Evolutionary conservation across 2,797 vertebrate genomes (phyloP), one percentile per base, ranked within the genome.

Genomic region (Tokudaia tokunoshimensis): DNA sequence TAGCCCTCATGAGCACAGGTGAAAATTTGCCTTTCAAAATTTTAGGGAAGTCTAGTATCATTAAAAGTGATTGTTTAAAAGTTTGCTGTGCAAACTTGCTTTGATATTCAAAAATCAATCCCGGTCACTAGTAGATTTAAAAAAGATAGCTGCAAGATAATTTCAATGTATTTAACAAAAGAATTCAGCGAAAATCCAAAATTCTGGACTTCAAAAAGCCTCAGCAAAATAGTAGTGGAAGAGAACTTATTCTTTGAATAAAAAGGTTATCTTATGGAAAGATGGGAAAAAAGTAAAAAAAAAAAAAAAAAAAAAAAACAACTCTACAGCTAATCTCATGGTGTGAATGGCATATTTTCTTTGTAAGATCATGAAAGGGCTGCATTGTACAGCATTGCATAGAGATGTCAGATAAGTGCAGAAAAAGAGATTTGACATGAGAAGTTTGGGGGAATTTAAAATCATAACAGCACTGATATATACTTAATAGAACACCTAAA

Each of bases 41-140:
- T 94, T 88, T 83, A 61, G 61, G 63, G 93, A 95, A 91, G 61
- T 34, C 31, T 31, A 93, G 6, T 37, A 95, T 95, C 12, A 65
- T 82, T 72, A 59, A 92, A 92, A 92, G 80, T 76, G 70, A 61
- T 61, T 61, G 59, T 61, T 61, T 61, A 61, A 61, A 61, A 61
- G 59, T 61, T 61, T 61, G 22, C 31, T 37, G 1, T 89, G 41
- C 80, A 76, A 94, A 92, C 31, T 86, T 84, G 37, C 19, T 88
- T 93, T 75, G 52, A 37, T 9, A 72, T 92, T 85, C 3, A 67
- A 79, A 92, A 78, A 55, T 91, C 47, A 74, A 20, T 65, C 41
- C 41, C 61, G 81, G 15, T 1, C 44, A 63, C 47, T 67, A 75
- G 26, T 52, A 91, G 61, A 85, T 78, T 93, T 10, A 59, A 57